phyloP scores from a whole-genome alignment of 1,140 invertebrate genomes.

The Temnothorax nylanderi region DNA sequence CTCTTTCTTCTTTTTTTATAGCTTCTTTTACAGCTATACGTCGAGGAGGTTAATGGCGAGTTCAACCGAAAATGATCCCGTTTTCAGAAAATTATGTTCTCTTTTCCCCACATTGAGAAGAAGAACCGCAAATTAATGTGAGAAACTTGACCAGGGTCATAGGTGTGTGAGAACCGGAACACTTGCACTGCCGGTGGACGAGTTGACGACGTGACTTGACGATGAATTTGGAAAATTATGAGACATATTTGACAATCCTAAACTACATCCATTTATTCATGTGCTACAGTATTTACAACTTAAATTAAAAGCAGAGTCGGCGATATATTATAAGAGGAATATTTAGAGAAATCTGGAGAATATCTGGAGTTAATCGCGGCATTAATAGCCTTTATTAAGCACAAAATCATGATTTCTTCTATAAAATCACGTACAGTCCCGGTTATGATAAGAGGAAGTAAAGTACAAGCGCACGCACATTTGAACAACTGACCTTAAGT shows the following conservation, averaged over 20 bases:
- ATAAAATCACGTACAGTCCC: neutral
- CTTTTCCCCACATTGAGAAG: constrained; percentile 17
- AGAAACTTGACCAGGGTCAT: constrained; percentile 79
- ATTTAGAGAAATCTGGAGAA: neutral
- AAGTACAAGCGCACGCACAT: neutral
- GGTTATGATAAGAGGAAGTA: neutral
- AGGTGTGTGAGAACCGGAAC: constrained; percentile 83
- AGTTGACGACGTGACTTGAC: constrained; percentile 75
- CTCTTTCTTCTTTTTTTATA: neutral
- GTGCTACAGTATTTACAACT: neutral
- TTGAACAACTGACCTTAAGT: neutral
- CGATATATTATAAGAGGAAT: neutral
- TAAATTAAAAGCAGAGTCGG: neutral
- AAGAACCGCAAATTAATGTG: constrained; percentile 80
- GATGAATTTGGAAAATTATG: constrained; percentile 25
- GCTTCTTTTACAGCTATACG: neutral
- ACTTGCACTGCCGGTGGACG: constrained; percentile 65
- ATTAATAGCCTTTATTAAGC: neutral
- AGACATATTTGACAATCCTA: neutral
- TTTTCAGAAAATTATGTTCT: constrained; percentile 77
- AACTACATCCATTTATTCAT: neutral
- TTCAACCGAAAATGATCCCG: constrained; percentile 39
- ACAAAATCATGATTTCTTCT: neutral
- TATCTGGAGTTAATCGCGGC: neutral
- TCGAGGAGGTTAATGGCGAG: neutral